These are phyloP conservation scores for Pristis pectinata DNA, from an alignment of 2,797 vertebrate genomes.

Conservation along the genomic window DNA sequence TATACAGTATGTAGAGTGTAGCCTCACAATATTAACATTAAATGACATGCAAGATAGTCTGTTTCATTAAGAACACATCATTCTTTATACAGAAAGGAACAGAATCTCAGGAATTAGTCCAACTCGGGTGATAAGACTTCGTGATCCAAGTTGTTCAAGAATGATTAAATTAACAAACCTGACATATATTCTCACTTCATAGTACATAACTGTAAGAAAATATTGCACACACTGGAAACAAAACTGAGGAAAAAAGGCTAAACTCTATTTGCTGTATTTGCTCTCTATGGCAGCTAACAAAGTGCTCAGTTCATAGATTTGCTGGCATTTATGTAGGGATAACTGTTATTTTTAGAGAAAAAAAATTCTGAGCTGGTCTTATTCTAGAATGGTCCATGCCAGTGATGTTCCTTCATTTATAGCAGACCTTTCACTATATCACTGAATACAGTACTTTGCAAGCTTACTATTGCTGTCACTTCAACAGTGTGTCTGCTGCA, in stretches of 20 bases:
- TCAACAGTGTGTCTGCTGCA: not conserved
- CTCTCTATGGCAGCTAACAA: slow-evolving; percentile 55
- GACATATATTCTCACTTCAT: slow-evolving; percentile 28
- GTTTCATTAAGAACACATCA: slow-evolving; percentile 54
- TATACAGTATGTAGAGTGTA: slow-evolving; percentile 76
- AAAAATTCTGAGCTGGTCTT: slow-evolving; percentile 39
- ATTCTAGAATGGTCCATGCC: not conserved
- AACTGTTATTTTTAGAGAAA: slow-evolving; percentile 40
- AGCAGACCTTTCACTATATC: slow-evolving; percentile 12
- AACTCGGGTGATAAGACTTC: slow-evolving; percentile 50
- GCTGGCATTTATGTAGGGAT: slow-evolving; percentile 54
- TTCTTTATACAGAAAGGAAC: slow-evolving; percentile 59
- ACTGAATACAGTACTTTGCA: slow-evolving; percentile 26
- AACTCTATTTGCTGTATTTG: slow-evolving; percentile 59
- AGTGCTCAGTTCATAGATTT: slow-evolving; percentile 62
- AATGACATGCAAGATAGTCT: slow-evolving; percentile 70
- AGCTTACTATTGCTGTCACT: slow-evolving; percentile 9
- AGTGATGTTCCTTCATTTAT: not conserved
- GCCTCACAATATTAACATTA: slow-evolving; percentile 63
- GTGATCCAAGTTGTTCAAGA: slow-evolving; percentile 46
- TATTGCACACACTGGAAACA: slow-evolving; percentile 27
- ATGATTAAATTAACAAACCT: slow-evolving; percentile 42
- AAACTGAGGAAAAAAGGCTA: slow-evolving; percentile 46
- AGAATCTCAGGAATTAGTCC: slow-evolving; percentile 52
- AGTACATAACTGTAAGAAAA: slow-evolving; percentile 24